phyloP scores from a whole-genome alignment of 2,113 vertebrate species.

The Muscicapa adusta region DNA sequence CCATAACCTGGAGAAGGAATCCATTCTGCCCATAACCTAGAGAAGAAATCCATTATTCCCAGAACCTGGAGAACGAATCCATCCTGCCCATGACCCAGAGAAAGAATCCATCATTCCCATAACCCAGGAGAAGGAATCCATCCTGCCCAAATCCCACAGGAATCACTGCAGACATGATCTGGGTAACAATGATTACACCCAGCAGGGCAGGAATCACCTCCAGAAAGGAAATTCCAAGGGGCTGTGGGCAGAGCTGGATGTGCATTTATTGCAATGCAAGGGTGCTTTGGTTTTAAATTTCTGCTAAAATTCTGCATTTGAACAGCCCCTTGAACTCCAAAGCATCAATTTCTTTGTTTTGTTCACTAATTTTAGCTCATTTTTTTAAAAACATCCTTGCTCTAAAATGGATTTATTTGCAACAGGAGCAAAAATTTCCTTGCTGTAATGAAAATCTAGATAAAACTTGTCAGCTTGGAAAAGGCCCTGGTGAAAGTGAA shows the following conservation, averaged over 20 bases:
- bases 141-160: not conserved
- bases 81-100: no score
- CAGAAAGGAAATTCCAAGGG: not conserved
- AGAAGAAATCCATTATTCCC: no score
- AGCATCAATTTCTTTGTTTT: not conserved
- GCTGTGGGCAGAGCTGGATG: not conserved
- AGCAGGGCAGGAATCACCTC: not conserved
- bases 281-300: not conserved
- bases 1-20: no score
- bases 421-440: not conserved
- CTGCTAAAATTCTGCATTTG: not conserved
- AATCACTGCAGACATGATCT: not conserved
- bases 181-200: not conserved
- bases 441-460: not conserved
- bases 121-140: not conserved
- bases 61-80: no score
- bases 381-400: accelerated
- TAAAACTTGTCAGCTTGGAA: not conserved
- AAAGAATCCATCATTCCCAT: not conserved
- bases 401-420: not conserved
- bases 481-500: not conserved
- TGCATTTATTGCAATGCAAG: accelerated
- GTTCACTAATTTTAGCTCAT: not conserved
- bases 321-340: not conserved
- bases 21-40: no score